A percentile compares a stretch with the other conserved stretches of the same genome.
Evolutionary conservation across 2,888 invertebrate species (phyloP).

Genomic region (Pyrrhia umbra): DNA sequence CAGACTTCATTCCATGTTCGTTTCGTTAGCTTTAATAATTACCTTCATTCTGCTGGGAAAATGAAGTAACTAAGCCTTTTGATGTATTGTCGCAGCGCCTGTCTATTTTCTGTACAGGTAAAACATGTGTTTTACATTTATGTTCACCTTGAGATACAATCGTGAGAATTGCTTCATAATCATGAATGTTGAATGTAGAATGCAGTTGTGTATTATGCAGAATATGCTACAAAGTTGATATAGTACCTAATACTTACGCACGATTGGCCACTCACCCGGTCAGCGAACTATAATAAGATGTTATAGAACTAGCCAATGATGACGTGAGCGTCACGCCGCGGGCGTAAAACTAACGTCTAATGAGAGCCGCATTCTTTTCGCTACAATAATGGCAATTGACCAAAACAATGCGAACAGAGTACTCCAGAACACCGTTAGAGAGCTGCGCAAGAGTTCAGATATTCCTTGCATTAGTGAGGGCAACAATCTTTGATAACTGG

Average conservation of each 20-base stretch:
- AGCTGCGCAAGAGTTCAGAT: slow-evolving; percentile 72
- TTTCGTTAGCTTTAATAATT: slow-evolving; percentile 59
- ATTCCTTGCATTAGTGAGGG: slow-evolving; percentile 78
- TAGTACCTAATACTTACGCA: slow-evolving; percentile 38
- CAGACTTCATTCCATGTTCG: slow-evolving; percentile 44
- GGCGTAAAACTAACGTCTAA: slow-evolving; percentile 54
- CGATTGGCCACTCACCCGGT: slow-evolving; percentile 43
- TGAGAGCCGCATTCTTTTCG: slow-evolving; percentile 60
- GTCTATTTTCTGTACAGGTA: slow-evolving; percentile 43
- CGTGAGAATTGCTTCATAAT: slow-evolving; percentile 53
- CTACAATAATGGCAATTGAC: slow-evolving; percentile 65
- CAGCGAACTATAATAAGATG: slow-evolving; percentile 54
- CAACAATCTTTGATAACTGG: slow-evolving; percentile 84
- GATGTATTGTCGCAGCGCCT: slow-evolving; percentile 41
- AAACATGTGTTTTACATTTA: slow-evolving; percentile 53
- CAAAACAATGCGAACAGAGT: slow-evolving; percentile 82
- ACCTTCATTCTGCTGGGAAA: slow-evolving; percentile 61
- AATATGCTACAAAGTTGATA: slow-evolving; percentile 40
- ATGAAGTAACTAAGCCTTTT: slow-evolving; percentile 36
- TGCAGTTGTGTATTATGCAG: slow-evolving; percentile 29
- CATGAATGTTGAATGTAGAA: slow-evolving; percentile 33
- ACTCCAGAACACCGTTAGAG: slow-evolving; percentile 78
- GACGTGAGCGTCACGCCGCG: slow-evolving; percentile 50
- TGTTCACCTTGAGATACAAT: slow-evolving; percentile 56
- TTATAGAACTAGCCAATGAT: slow-evolving; percentile 47